Evolutionary conservation across 2,888 invertebrate species (phyloP), one percentile per base, ranked within the genome.

Genomic region (Timandra comae): DNA sequence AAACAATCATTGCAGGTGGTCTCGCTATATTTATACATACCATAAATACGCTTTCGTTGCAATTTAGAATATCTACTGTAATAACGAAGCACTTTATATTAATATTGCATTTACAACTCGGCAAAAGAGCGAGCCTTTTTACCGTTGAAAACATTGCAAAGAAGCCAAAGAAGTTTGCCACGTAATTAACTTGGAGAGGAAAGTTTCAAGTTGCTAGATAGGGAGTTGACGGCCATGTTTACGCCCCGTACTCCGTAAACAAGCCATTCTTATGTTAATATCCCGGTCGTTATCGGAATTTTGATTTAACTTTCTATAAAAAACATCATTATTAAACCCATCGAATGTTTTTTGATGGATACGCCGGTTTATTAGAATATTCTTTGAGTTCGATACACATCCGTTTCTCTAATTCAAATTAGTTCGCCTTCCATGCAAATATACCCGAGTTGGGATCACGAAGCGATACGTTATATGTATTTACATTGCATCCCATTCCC

Each of bases 351-450:
- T 54, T 55, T 62, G 63, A 63, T 60, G 60, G 63, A 67, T 66
- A 52, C 46, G 42, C 40, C 41, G 46, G 41, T 42, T 41, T 48
- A 44, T 54, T 51, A 41, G 34, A 50, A 54, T 52, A 47, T 43
- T 41, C 38, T 41, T 39, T 29, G 31, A 3, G 16, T 3, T 16
- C 16, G 16, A 16, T 24, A 26, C 46, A 39, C 43, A 46, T 39
- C 56, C 43, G 49, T 56, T 51, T 58, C 51, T 56, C 55, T 62
- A 59, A 63, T 63, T 63, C 59, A 60, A 62, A 65, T 61, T 56
- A 59, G 61, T 59, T 62, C 70, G 74, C 70, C 61, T 69, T 66
- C 56, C 64, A 81, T 79, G 80, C 66, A 73, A 80, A 82, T 77
- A 27, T 20, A 28, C 19, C 31, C 29, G 27, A 30, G 49, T 41